A percentile compares a stretch with the other conserved stretches of the same genome.
Conservation (phyloP, 2,113 vertebrate genomes). For the Solenodon paradoxus region DNA sequence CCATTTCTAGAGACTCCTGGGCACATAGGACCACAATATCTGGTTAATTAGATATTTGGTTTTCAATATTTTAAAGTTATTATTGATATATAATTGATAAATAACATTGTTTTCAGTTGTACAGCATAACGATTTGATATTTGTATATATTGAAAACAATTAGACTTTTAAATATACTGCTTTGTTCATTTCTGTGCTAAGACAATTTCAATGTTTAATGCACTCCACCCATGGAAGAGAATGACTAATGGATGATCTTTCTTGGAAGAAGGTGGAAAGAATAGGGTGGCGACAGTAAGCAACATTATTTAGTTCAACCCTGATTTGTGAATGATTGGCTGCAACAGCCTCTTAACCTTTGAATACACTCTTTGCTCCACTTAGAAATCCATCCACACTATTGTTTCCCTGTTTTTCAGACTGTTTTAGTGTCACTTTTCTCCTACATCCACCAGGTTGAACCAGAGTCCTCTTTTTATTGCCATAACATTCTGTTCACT, state of each 20-base stretch:
- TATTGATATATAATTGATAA: no score
- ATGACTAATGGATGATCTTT: background rate
- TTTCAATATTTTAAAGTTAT: no score
- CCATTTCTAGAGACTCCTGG: background rate
- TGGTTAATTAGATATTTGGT: no score
- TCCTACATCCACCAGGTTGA: background rate
- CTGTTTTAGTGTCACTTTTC: background rate
- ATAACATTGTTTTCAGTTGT: no score
- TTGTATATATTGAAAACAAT: no score
- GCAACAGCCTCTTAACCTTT: background rate
- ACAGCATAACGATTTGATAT: no score
- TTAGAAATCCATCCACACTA: background rate
- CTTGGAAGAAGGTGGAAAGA: background rate
- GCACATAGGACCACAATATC: background rate
- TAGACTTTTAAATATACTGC: background rate
- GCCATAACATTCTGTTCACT: background rate
- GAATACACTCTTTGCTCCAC: background rate
- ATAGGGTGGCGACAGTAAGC: background rate
- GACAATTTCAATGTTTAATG: background rate
- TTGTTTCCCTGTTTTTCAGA: constrained; percentile 5
- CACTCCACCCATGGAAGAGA: background rate
- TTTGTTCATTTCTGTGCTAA: background rate
- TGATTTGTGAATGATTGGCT: background rate
- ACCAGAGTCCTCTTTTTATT: background rate
- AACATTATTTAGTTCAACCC: background rate